Base-by-base conservation (phyloP, 2,888 invertebrate genomes). In the Apotomis turbidana region DNA sequence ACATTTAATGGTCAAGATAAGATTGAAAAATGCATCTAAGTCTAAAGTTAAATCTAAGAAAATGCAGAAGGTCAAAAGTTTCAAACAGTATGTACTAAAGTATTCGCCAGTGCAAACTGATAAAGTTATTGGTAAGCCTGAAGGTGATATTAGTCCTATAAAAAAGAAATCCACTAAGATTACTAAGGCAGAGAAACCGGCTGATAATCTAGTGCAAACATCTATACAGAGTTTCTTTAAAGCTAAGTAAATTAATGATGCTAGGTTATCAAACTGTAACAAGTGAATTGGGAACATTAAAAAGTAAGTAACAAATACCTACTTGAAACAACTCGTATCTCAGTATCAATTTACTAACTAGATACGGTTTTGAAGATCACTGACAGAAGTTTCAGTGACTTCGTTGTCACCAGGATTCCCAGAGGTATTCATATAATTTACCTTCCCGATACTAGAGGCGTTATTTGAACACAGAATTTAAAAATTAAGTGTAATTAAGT, bases 151-250 rank as follows among this genome's bases (percentile, higher is more conserved):
- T 0, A 78, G 81, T 0, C 86, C 86, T 0, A 66, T 80, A 0
- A 89, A 83, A 67, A 83, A 78, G 52, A 90, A 85, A 54, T 76
- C 80, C 60, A 44, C 79, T 0, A 90, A 85, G 74, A 76, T 72
- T 61, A 44, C 79, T 0, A 90, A 85, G 74, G 76, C 71, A 0
- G 85, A 86, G 1, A 89, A 84, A 66, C 76, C 78, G 0, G 76
- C 83, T 0, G 91, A 91, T 66, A 86, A 87, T 52, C 77, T 90
- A 2, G 82, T 87, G 6, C 93, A 93, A 68, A 90, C 86, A 0
- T 87, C 87, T 0, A 84, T 93, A 27, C 79, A 86, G 5, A 89
- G 76, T 38, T 92, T 91, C 74, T 91, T 92, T 62, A 87, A 84
- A 74, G 38, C 79, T 0, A 82, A 79, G 51, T 12, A 74, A 0